These are phyloP conservation scores for Daboia siamensis DNA, from an alignment of 2,113 vertebrate species.

Conservation along the genomic window DNA sequence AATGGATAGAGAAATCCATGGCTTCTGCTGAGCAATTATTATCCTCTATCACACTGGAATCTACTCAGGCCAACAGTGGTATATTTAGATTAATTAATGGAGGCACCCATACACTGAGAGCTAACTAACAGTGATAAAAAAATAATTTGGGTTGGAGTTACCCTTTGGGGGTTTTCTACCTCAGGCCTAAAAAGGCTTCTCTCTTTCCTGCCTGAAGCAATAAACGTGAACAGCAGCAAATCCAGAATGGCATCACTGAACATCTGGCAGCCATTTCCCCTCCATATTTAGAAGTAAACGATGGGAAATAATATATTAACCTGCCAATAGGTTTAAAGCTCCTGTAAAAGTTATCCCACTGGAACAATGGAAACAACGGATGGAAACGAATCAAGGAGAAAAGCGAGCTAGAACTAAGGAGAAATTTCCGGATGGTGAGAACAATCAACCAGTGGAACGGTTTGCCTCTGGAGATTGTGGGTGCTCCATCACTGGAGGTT, in stretches of 20 bases:
- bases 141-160: background rate
- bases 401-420: background rate
- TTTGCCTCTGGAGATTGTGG: background rate
- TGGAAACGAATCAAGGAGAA: background rate
- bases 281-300: background rate
- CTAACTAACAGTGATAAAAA: background rate
- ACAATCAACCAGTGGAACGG: background rate
- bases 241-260: background rate
- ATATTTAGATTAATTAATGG: background rate
- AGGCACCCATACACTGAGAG: background rate
- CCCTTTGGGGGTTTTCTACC: background rate
- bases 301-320: background rate
- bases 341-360: background rate
- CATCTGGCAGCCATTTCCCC: background rate
- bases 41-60: background rate
- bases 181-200: background rate
- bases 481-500: background rate
- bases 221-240: background rate
- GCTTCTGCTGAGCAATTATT: background rate
- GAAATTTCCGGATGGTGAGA: background rate
- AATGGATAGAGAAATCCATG: background rate
- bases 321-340: background rate
- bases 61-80: background rate
- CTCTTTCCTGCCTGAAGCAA: background rate
- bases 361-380: background rate